phyloP scores from a whole-genome alignment of 2,113 vertebrate genomes.

The Numida meleagris region DNA sequence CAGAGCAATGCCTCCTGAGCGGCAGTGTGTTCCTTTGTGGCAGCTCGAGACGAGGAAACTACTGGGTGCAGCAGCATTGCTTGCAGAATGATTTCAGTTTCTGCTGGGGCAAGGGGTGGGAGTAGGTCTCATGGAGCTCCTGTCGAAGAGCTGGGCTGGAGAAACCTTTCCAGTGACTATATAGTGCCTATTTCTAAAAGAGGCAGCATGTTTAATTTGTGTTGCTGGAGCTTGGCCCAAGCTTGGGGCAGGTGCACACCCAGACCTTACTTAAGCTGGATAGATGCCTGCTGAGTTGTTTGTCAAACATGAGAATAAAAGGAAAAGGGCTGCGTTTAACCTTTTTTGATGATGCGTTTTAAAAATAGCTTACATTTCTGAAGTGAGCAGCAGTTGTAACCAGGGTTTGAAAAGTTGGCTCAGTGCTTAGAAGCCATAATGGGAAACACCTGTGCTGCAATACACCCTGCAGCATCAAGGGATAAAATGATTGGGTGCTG shows the following conservation, averaged over 20 bases:
- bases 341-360: neutral
- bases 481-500: neutral
- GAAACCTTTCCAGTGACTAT: neutral
- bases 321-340: neutral
- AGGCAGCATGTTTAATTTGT: neutral
- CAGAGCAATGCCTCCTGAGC: neutral
- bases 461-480: neutral
- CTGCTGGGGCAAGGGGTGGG: neutral
- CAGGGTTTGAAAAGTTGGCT: slow-evolving; percentile 29
- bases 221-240: neutral
- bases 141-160: neutral
- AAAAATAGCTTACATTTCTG: slow-evolving; percentile 3
- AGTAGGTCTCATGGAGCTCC: neutral
- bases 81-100: neutral
- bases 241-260: neutral
- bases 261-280: slow-evolving; percentile 8
- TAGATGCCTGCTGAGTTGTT: slow-evolving; percentile 28
- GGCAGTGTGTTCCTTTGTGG: neutral
- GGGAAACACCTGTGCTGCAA: slow-evolving; percentile 24
- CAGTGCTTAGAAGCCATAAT: neutral
- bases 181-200: neutral
- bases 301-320: slow-evolving; percentile 15
- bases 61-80: neutral
- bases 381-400: neutral
- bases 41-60: neutral